Evolutionary conservation across 2,888 invertebrate genomes (phyloP).

Genomic region (Diadromus collaris): DNA sequence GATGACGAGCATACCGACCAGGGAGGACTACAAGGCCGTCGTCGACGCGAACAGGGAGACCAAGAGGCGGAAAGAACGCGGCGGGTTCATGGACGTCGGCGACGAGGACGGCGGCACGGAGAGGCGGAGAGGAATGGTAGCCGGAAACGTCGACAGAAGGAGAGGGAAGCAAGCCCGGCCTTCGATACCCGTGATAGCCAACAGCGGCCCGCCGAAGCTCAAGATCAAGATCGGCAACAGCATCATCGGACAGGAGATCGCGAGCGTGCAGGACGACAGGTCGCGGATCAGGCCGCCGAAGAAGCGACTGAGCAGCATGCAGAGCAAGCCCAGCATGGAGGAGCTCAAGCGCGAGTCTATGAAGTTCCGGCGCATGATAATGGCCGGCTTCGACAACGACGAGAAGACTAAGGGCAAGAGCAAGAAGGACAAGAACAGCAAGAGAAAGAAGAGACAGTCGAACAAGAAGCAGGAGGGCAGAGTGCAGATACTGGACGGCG

Average conservation of each 20-base stretch:
- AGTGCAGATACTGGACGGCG: conserved; percentile 83
- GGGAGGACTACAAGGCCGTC: conserved; percentile 89
- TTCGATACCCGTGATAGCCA: conserved; percentile 73
- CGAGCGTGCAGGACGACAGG: conserved; percentile 76
- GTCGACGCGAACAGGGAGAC: conserved; percentile 85
- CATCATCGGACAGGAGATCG: conserved; percentile 81
- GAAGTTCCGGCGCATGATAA: conserved; percentile 92
- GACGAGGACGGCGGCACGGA: conserved; percentile 76
- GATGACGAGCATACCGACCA: conserved; percentile 92
- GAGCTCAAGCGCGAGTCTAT: conserved; percentile 92
- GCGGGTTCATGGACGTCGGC: conserved; percentile 68
- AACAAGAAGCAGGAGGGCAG: conserved; percentile 81
- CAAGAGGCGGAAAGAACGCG: conserved; percentile 83
- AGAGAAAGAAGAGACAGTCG: conserved; percentile 80
- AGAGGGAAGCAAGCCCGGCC: conserved; percentile 75
- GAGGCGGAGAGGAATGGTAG: conserved; percentile 74
- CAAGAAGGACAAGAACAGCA: conserved; percentile 82
- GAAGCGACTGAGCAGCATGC: conserved; percentile 86
- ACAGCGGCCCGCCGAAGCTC: conserved; percentile 84
- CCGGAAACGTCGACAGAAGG: conserved; percentile 76
- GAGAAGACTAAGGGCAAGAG: conserved; percentile 81
- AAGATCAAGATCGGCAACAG: conserved; percentile 88
- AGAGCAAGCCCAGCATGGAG: conserved; percentile 85
- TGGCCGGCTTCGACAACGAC: conserved; percentile 90
- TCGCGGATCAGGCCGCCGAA: conserved; percentile 86